Percentiles rank a stretch among this genome's conserved stretches.
These are phyloP conservation scores for Gallinago solitaria DNA, from an alignment of 2,797 vertebrate species.

Conservation along the genomic window DNA sequence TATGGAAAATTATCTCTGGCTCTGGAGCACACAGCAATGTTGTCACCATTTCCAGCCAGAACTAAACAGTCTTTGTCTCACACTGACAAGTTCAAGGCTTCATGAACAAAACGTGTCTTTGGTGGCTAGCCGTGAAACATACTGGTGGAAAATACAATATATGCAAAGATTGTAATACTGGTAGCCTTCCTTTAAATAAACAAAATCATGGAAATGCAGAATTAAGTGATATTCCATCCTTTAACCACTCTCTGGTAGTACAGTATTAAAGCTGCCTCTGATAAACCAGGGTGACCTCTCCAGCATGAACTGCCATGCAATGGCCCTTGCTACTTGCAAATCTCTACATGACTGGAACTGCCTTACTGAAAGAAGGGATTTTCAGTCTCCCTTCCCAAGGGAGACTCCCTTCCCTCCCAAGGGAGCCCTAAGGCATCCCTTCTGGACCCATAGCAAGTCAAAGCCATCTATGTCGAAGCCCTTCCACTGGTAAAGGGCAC, in stretches of 20 bases:
- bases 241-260: neutral
- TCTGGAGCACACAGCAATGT: neutral
- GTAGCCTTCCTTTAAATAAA: neutral
- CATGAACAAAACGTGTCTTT: neutral
- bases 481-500: neutral
- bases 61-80: slow-evolving; percentile 10
- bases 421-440: neutral
- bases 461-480: neutral
- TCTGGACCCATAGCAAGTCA: neutral
- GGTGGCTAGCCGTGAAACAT: neutral
- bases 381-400: neutral
- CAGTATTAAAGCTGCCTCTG: neutral
- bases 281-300: neutral
- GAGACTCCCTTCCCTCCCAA: too few relatives aligned
- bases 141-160: neutral
- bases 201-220: neutral
- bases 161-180: neutral
- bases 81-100: slow-evolving; percentile 6
- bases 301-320: neutral
- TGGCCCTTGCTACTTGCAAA: neutral
- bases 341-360: neutral
- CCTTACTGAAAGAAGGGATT: neutral
- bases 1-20: neutral
- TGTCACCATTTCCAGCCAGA: slow-evolving; percentile 14
- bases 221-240: neutral